A percentile compares a stretch with the other conserved stretches of the same genome.
Conservation (phyloP, 2,797 vertebrate species). For the Spinus olivaceus region DNA sequence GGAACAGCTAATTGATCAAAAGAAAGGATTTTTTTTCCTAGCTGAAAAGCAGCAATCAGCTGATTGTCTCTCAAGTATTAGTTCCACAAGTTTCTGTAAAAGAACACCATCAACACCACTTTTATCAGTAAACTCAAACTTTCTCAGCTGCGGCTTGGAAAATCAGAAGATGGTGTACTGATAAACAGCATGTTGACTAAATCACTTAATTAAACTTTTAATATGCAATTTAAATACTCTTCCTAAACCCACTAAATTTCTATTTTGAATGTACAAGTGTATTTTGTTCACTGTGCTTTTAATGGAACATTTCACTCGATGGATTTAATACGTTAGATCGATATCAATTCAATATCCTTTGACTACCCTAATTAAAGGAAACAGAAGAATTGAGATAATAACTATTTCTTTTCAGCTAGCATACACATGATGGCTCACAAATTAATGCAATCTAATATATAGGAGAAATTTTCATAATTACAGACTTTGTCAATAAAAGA, state of each 20-base stretch:
- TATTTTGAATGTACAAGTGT: slow-evolving; percentile 23
- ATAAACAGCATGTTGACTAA: not conserved
- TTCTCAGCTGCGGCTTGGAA: not conserved
- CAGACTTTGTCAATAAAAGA: slow-evolving; percentile 72
- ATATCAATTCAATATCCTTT: slow-evolving; percentile 56
- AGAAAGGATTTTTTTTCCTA: not conserved
- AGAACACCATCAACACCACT: not conserved
- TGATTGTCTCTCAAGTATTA: not conserved
- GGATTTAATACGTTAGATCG: slow-evolving; percentile 57
- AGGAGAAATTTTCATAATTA: slow-evolving; percentile 73
- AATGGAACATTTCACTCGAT: slow-evolving; percentile 46
- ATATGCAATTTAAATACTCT: slow-evolving; percentile 24
- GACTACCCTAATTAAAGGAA: slow-evolving; percentile 68
- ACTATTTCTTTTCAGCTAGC: slow-evolving; percentile 61
- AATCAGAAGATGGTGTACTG: not conserved
- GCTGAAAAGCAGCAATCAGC: not conserved
- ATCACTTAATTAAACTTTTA: slow-evolving; percentile 27
- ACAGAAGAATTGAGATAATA: slow-evolving; percentile 63
- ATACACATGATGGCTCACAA: slow-evolving; percentile 61
- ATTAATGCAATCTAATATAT: slow-evolving; percentile 60
- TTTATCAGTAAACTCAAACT: not conserved
- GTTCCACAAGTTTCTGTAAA: not conserved
- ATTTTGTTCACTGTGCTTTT: slow-evolving; percentile 42
- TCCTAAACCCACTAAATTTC: slow-evolving; percentile 5
- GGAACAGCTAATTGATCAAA: not conserved